These are phyloP conservation scores for Laodelphax striatellus DNA, from an alignment of 1,140 invertebrate species.

Conservation along the genomic window DNA sequence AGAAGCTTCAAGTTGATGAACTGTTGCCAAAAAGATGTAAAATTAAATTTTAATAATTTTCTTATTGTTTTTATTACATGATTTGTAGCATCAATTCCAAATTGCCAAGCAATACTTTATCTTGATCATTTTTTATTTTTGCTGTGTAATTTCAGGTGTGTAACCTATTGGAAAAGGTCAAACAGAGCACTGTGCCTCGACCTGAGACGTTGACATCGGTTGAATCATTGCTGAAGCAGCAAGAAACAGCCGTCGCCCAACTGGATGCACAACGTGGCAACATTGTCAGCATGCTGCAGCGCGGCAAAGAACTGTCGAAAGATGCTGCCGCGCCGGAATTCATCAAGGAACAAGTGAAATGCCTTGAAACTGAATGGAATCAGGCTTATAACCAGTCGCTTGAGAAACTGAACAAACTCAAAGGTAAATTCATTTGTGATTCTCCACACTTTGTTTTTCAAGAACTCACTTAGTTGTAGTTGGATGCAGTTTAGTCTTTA, in stretches of 20 bases:
- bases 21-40: no score
- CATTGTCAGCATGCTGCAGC: constrained; percentile 81
- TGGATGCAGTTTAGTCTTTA: no score
- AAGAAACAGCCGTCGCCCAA: constrained; percentile 66
- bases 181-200: constrained; percentile 50
- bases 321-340: constrained; percentile 78
- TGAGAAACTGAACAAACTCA: constrained; percentile 69
- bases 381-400: constrained; percentile 74
- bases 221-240: constrained; percentile 58
- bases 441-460: background rate
- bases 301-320: constrained; percentile 64
- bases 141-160: constrained; percentile 42
- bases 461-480: background rate
- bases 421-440: constrained; percentile 33
- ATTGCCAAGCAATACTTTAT: no score
- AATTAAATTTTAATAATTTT: no score
- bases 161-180: constrained; percentile 56
- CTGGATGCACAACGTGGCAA: constrained; percentile 74
- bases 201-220: constrained; percentile 64
- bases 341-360: constrained; percentile 67
- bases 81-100: no score
- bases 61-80: no score
- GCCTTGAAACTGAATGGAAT: constrained; percentile 77
- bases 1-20: no score
- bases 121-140: no score